Evolutionary conservation across 2,888 invertebrate species (phyloP), one percentile per base, ranked within the genome.

Genomic region (Amiota mariae): DNA sequence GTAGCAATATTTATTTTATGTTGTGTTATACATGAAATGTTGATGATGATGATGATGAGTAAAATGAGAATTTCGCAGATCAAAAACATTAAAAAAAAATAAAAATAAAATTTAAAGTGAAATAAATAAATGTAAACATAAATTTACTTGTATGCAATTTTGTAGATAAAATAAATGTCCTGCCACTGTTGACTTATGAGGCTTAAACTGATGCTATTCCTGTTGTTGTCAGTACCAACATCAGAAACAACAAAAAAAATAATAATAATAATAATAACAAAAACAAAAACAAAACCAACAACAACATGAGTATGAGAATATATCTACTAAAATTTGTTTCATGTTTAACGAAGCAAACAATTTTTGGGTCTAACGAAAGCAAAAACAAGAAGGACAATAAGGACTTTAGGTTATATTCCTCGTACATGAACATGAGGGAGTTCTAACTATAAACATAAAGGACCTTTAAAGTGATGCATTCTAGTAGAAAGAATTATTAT

Each of bases 181-280:
- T 68, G 67, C 67, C 67, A 68, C 67, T 68, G 51, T 24, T 68
- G 67, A 68, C 67, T 68, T 68, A 68, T 68, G 67, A 18, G 54
- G 54, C 67, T 20, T 48, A 24, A 24, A 24, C 24, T 1, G 36
- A 0, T 36, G 36, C 36, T 6, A 6, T 36, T 36, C 36, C 0
- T 36, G 24, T 36, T 63, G 63, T n/a, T 36, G 63, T n/a, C 63
- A 63, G 36, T 36, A 61, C 1, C 24, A 63, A 10, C 46, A 36
- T 12, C 13, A 36, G 18, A 9, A 63, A 11, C 51, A 24, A 54
- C 54, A 51, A 18, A 0, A 68, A 63, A 46, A 63, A 63, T 36
- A 36, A 63, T 36, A 63, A 13, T 36, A 63, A 24, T 12, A 61
- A 68, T 20, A 51, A 13, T 36, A 63, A 24, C 2, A 61, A 68